These are phyloP conservation scores for Gymnocypris eckloni DNA, from an alignment of 2,797 vertebrate genomes.

Conservation along the genomic window DNA sequence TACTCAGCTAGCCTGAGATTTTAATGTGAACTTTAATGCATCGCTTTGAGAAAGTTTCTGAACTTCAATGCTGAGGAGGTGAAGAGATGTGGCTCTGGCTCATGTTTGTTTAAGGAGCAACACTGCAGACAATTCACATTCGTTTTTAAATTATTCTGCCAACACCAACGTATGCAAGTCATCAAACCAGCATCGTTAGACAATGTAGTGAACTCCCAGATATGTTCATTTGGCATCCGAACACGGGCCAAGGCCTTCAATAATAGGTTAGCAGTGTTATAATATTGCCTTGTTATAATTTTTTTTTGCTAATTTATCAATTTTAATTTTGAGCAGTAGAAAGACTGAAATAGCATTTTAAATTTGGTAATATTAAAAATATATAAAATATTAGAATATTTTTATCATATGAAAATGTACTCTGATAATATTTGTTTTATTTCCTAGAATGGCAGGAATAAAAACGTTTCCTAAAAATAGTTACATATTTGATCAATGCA, in stretches of 20 bases:
- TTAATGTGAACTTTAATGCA: not conserved
- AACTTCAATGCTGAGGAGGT: constrained; percentile 79
- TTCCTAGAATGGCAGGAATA: no score
- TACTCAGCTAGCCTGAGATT: constrained; percentile 77
- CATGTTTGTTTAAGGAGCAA: not conserved
- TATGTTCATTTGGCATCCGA: not conserved
- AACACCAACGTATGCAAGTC: not conserved
- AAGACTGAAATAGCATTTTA: not conserved
- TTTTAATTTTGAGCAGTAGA: not conserved
- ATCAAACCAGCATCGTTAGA: not conserved
- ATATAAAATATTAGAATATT: no score
- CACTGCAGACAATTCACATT: not conserved
- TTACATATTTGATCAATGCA: not conserved
- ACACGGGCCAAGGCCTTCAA: not conserved
- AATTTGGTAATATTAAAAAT: no score
- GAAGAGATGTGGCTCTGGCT: constrained; percentile 80
- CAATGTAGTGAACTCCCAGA: not conserved
- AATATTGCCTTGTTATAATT: not conserved
- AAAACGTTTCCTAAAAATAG: not conserved
- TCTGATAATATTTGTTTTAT: no score
- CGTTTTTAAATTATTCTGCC: not conserved
- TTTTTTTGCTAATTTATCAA: no score
- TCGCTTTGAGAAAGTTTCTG: constrained; percentile 80
- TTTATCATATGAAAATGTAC: no score
- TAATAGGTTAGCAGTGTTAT: not conserved